Conservation (phyloP, 2,888 invertebrate genomes). For the Cyclophora albipunctata region DNA sequence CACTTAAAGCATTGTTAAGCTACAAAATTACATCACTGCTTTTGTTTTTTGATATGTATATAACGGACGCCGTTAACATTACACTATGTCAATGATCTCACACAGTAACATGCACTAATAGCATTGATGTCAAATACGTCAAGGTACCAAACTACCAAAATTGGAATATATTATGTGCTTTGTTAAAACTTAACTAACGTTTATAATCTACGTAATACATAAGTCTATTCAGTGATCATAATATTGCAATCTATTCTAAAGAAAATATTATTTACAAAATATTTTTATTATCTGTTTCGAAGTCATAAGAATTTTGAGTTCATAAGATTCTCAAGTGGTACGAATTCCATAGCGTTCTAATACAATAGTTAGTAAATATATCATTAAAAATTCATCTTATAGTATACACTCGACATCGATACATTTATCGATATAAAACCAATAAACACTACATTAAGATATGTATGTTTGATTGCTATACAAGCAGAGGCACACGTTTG, state of each 20-base stretch:
- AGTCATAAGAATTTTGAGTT: conserved; percentile 73
- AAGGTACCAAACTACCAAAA: conserved; percentile 14
- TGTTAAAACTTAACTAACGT: conserved; percentile 6
- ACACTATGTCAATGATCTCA: conserved; percentile 8
- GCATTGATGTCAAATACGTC: not conserved
- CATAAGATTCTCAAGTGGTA: conserved; percentile 71
- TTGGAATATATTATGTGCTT: conserved; percentile 3
- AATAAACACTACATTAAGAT: conserved; percentile 66
- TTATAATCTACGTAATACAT: conserved; percentile 33
- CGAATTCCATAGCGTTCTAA: conserved; percentile 62
- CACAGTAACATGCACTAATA: conserved; percentile 1
- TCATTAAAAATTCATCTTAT: conserved; percentile 63
- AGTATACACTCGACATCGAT: conserved; percentile 54
- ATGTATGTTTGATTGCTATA: conserved; percentile 63
- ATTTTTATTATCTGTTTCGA: conserved; percentile 59
- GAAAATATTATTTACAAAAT: conserved; percentile 67
- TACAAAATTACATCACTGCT: conserved; percentile 39
- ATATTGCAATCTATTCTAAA: conserved; percentile 49
- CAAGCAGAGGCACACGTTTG: conserved; percentile 72
- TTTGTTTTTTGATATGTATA: conserved; percentile 12
- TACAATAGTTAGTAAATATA: conserved; percentile 59
- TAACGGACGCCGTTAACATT: conserved; percentile 14
- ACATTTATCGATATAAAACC: conserved; percentile 55
- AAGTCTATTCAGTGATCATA: conserved; percentile 42
- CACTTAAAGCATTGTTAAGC: conserved; percentile 70